A percentile compares a stretch with the other conserved stretches of the same genome.
Evolutionary conservation across 2,797 vertebrate genomes (phyloP).

Genomic region (Malacoraja senta): DNA sequence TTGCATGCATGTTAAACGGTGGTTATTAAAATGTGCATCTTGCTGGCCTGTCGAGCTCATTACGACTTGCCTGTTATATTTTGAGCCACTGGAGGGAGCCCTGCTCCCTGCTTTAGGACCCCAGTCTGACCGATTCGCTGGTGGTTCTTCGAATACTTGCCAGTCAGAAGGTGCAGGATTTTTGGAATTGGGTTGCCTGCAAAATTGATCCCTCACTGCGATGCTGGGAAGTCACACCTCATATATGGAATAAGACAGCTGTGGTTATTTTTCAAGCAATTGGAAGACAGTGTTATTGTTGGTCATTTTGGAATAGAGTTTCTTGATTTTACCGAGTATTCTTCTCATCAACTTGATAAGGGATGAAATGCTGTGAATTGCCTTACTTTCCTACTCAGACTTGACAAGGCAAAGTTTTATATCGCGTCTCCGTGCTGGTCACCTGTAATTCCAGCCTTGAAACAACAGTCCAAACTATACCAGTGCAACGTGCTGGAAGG

Average conservation of each 20-base stretch:
- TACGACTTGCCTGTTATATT: background rate
- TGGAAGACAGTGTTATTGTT: background rate
- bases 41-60: background rate
- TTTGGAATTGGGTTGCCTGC: too few species aligned
- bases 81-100: slow-evolving; percentile 15
- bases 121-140: too few species aligned
- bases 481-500: background rate
- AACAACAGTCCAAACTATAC: background rate
- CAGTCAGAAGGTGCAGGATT: too few species aligned
- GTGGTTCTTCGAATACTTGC: too few species aligned
- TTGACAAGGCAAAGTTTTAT: background rate
- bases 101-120: background rate
- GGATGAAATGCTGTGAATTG: background rate
- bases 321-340: background rate
- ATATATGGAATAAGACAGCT: slow-evolving; percentile 31
- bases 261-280: background rate
- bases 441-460: background rate
- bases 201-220: too few species aligned
- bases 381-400: background rate
- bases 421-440: background rate
- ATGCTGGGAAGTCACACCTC: too few species aligned
- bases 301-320: background rate
- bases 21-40: background rate
- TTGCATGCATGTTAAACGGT: background rate
- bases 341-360: background rate